These are phyloP conservation scores for Drosophila sechellia DNA, from an alignment of 1,140 invertebrate species.

Conservation along the genomic window DNA sequence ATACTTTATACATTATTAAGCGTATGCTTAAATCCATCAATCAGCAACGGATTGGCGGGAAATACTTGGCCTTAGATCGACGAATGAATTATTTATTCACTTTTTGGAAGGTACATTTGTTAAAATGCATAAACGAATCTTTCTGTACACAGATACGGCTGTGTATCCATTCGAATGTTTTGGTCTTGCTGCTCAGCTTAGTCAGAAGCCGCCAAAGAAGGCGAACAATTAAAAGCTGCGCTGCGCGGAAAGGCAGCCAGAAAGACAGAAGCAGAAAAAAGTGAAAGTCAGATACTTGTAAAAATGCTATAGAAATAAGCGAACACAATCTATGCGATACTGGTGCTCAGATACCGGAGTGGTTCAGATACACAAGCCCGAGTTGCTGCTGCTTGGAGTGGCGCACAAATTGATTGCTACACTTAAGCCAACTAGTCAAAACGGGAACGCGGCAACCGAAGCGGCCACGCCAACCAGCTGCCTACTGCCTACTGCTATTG, in stretches of 20 bases:
- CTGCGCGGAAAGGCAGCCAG: conserved; percentile 24
- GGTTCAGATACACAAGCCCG: conserved; percentile 6
- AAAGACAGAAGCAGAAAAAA: conserved; percentile 50
- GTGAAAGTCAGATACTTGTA: conserved; percentile 71
- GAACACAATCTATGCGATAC: conserved; percentile 54
- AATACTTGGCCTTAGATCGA: too few species aligned
- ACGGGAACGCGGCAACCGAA: conserved; percentile 63
- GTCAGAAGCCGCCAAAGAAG: conserved; percentile 36
- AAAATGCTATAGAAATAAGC: conserved; percentile 59
- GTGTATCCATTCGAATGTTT: conserved; percentile 16
- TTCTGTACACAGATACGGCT: conserved; percentile 11
- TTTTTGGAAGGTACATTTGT: too few species aligned
- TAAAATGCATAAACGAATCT: not conserved
- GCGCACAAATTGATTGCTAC: conserved; percentile 69
- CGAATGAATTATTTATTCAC: too few species aligned
- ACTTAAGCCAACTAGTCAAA: conserved; percentile 68
- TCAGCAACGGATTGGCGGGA: too few species aligned
- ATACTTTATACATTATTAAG: too few species aligned
- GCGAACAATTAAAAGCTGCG: conserved; percentile 54
- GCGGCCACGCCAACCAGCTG: conserved; percentile 54
- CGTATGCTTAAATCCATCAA: too few species aligned
- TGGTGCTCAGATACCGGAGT: conserved; percentile 16
- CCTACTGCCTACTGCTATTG: conserved; percentile 30
- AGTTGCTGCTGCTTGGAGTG: conserved; percentile 47
- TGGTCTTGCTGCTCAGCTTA: conserved; percentile 22